Evolutionary conservation across 2,113 vertebrate genomes (phyloP).

Genomic region (Lichenostomus cassidix): DNA sequence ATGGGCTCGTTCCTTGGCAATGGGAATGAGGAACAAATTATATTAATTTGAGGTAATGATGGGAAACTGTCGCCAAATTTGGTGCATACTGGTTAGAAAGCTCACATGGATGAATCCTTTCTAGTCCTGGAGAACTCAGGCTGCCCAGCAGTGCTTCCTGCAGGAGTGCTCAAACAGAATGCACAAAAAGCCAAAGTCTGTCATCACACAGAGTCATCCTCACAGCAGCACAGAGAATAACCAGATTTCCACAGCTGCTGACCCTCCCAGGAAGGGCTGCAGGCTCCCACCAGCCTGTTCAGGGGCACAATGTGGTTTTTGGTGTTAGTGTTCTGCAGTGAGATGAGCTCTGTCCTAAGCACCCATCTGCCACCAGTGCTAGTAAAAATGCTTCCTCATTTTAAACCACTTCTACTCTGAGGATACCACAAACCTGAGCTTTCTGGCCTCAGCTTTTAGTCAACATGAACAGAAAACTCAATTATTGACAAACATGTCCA

Average conservation of each 20-base stretch:
- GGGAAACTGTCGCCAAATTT: not conserved
- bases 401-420: not conserved
- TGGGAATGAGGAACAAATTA: not conserved
- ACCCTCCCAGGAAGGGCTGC: not conserved
- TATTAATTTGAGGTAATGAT: conserved; percentile 22
- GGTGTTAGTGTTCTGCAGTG: accelerated
- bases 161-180: not conserved
- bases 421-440: not conserved
- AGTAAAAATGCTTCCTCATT: not conserved
- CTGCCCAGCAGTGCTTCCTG: not conserved
- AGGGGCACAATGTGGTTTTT: not conserved
- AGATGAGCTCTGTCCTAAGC: not conserved
- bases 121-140: not conserved
- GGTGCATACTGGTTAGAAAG: not conserved
- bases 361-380: not conserved
- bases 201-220: not conserved
- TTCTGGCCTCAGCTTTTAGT: not conserved
- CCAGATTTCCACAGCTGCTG: not conserved
- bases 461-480: not conserved
- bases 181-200: not conserved
- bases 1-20: not conserved
- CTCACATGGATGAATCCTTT: not conserved
- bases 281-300: not conserved
- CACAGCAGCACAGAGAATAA: not conserved
- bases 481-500: not conserved